These are phyloP conservation scores for Loxodonta africana DNA, from an alignment of 2,113 vertebrate species.

Conservation along the genomic window DNA sequence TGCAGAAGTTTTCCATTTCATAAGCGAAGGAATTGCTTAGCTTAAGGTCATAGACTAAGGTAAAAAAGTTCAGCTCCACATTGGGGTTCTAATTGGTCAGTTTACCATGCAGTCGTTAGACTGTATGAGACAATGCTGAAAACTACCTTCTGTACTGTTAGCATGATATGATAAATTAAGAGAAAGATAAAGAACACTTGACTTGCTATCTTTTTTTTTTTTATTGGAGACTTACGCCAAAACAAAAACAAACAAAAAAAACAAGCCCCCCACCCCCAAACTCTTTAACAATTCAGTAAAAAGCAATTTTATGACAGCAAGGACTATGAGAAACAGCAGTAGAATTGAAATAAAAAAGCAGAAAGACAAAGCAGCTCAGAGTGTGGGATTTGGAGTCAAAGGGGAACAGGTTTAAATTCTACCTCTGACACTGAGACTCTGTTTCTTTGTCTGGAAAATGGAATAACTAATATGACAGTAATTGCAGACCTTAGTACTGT, in stretches of 20 bases:
- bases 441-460: background rate
- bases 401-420: constrained; percentile 23
- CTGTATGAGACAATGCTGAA: background rate
- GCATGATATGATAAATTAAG: constrained; percentile 28
- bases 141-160: background rate
- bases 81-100: background rate
- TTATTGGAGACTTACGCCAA: background rate
- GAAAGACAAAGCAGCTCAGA: background rate
- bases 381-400: background rate
- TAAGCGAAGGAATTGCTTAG: background rate
- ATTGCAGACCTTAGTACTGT: background rate
- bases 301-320: background rate
- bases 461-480: background rate
- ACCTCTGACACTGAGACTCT: background rate
- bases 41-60: background rate
- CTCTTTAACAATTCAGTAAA: background rate
- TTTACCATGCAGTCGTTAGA: background rate
- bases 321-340: background rate
- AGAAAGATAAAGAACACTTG: background rate
- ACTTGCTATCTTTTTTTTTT: background rate
- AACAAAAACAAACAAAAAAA: background rate
- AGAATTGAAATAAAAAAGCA: constrained; percentile 10
- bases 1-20: constrained; percentile 31
- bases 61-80: background rate
- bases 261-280: background rate